Evolutionary conservation across 1,140 invertebrate species (phyloP), one percentile per base, ranked within the genome.

Genomic region (Theocolax elegans): DNA sequence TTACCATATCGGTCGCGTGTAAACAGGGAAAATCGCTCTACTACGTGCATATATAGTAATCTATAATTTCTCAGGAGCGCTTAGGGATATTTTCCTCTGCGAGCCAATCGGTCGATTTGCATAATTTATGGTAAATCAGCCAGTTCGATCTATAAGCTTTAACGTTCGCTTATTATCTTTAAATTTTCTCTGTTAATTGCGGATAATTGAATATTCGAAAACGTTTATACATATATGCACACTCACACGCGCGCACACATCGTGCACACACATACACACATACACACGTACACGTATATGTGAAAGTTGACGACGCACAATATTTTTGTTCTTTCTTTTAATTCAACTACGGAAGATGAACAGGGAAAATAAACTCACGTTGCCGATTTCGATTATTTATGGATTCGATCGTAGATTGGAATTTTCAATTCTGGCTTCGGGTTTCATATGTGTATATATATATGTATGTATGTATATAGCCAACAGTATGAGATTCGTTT

Each of bases 91-190:
- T 59, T 42, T 66, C 54, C 19, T 38, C 1, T 29, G 1, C 63
- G 25, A 6, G 8, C 23, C 31, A 38, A 25, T 15, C 17, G 48
- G 6, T 15, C 19, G 27, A 46, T 67, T 58, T 67, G 17, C 64
- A 67, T 67, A 67, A 67, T 67, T 67, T 58, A 67, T 58, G 53
- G 25, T 44, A 67, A 56, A 67, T 67, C 64, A 46, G 27, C 46
- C 17, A 15, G 17, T 29, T 67, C n/a, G 38, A 58, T 67, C 46
- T 63, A 31, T 9, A 44, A 17, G n/a, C 42, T 9, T 44, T 13
- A 3, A 42, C 31, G 38, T 49, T 54, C 23, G 48, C 53, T 42
- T 65, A 66, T 56, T 56, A 58, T 58, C 40, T n/a, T 12, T 29
- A 15, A 46, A 46, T 46, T 67, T 67, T 67, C 25, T 25, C 40